Percentiles rank a stretch among this genome's conserved stretches.
Conservation (phyloP, 2,797 vertebrate genomes). For the Gallirallus australis region DNA sequence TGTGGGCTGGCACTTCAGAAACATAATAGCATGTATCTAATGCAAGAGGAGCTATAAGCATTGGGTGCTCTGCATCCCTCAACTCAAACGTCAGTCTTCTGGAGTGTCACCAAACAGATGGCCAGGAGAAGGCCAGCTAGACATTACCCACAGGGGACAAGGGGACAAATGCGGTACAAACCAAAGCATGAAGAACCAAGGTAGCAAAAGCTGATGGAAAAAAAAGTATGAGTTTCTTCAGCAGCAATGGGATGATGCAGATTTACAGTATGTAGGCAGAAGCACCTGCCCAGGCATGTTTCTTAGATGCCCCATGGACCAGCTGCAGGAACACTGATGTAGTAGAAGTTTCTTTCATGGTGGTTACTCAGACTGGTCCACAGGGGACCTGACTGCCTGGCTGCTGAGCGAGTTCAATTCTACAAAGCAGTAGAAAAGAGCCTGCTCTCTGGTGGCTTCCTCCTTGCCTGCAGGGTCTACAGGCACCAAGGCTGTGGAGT, state of each 20-base stretch:
- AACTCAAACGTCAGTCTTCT: not conserved
- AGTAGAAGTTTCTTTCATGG: not conserved
- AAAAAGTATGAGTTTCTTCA: not conserved
- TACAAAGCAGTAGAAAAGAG: not conserved
- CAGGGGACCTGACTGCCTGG: not conserved
- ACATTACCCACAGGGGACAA: not conserved
- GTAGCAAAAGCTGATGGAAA: not conserved
- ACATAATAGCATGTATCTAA: not conserved
- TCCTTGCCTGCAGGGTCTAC: not conserved
- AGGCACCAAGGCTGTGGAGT: not conserved
- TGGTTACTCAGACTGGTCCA: not conserved
- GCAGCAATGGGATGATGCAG: not conserved
- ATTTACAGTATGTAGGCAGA: not conserved
- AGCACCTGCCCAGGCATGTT: not conserved
- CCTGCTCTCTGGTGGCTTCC: not conserved
- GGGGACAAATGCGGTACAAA: not conserved
- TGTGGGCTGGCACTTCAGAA: not conserved
- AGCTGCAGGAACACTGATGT: not conserved
- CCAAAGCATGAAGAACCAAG: not conserved
- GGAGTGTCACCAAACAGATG: not conserved
- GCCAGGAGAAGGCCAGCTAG: not conserved
- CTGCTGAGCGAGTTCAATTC: not conserved
- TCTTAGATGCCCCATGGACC: not conserved
- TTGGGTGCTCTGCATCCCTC: not conserved
- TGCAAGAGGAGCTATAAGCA: not conserved